These are phyloP conservation scores for Ethmia dodecea DNA, from an alignment of 2,888 invertebrate genomes.

Conservation along the genomic window DNA sequence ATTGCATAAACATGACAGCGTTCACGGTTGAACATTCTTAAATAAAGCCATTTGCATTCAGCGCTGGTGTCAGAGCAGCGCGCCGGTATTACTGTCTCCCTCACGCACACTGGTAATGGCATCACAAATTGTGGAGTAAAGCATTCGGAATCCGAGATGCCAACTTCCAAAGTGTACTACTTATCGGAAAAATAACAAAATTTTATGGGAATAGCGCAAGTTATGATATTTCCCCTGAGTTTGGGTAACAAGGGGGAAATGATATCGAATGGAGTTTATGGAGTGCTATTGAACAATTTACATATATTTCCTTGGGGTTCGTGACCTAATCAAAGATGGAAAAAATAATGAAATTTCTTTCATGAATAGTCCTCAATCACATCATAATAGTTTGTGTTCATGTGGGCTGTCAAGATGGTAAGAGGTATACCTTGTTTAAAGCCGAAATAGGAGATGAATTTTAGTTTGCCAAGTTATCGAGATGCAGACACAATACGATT, in stretches of 20 bases:
- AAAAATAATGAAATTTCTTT: no score
- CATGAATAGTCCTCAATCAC: no score
- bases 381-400: no score
- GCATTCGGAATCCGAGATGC: constrained; percentile 50
- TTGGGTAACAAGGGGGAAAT: constrained; percentile 3
- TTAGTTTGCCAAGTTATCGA: no score
- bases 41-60: constrained; percentile 75
- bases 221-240: constrained; percentile 7
- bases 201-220: constrained; percentile 48
- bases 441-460: no score
- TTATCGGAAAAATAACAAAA: constrained; percentile 62
- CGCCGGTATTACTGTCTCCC: constrained; percentile 40
- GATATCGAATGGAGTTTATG: constrained; percentile 1
- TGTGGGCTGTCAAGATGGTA: no score
- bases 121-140: constrained; percentile 64
- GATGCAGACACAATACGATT: no score
- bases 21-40: constrained; percentile 61
- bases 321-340: no score
- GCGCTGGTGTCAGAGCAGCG: constrained; percentile 45
- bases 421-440: no score
- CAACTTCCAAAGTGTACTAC: constrained; percentile 36
- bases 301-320: no score
- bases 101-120: constrained; percentile 60
- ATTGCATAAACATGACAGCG: constrained; percentile 66
- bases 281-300: no score